phyloP scores from a whole-genome alignment of 2,888 invertebrate species.

The Palloptera scutellata region DNA sequence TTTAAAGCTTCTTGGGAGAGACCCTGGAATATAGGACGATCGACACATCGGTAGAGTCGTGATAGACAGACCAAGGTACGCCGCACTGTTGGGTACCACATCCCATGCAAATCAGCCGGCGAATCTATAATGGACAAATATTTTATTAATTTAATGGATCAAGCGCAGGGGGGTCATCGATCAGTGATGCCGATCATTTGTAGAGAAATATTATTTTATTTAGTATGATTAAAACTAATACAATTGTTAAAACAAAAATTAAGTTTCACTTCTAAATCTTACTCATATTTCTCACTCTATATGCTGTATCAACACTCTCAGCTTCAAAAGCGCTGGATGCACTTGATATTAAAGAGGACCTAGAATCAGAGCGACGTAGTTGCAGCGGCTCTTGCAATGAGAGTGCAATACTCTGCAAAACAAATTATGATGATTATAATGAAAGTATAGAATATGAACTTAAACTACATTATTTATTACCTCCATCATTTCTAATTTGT shows the following conservation, averaged over 20 bases:
- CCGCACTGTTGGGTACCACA: conserved; percentile 99
- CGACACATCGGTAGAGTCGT: conserved; percentile 86
- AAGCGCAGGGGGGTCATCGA: no score
- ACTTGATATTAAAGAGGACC: conserved; percentile 74
- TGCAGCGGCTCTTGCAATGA: conserved; percentile 70
- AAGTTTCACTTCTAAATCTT: conserved; percentile 44
- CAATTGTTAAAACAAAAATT: no score
- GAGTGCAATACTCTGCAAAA: conserved; percentile 70
- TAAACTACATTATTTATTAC: conserved; percentile 57
- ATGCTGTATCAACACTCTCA: conserved; percentile 67
- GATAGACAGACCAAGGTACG: conserved; percentile 94
- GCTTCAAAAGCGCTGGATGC: conserved; percentile 77
- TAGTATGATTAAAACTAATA: no score
- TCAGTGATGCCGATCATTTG: no score
- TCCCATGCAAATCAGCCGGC: conserved; percentile 96
- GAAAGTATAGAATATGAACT: background rate
- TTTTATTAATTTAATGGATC: background rate
- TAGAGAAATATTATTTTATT: no score
- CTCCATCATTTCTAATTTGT: conserved; percentile 98
- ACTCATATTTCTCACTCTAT: conserved; percentile 58
- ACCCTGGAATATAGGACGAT: conserved; percentile 94
- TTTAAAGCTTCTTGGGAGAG: conserved; percentile 95
- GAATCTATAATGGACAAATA: conserved; percentile 67
- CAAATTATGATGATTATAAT: background rate
- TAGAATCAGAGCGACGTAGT: conserved; percentile 72